Base-by-base conservation (phyloP, 2,888 invertebrate species). In the Lithophane socia region DNA sequence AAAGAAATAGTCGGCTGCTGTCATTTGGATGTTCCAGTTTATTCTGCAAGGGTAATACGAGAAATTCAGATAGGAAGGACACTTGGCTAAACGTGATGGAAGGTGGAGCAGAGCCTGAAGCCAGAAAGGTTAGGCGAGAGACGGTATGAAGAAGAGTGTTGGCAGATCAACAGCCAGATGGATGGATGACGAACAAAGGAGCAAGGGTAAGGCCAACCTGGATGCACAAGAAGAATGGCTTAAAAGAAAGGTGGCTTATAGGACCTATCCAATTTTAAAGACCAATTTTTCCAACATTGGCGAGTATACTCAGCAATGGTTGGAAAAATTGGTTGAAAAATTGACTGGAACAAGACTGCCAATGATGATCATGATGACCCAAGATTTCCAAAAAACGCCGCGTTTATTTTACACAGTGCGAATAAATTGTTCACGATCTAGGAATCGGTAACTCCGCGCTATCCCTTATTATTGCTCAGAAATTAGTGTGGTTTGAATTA, bases 401-500 rank as follows among this genome's bases (percentile, higher is more conserved):
- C 74, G 63, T 71, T 64, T 79, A 37, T 52, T 67, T 13, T 60
- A 29, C 21, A 13, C 0, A 70, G 58, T 85, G 75, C 67, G 72
- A 47, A 16, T 9, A 78, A 76, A 69, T 49, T 12, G 21, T 58
- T 66, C 37, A 16, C n/a, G 18, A n/a, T 79, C 63, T 73, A 60
- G 29, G 54, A 76, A 79, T 80, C 63, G 21, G 56, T 68, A 58
- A 61, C 21, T 8, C 58, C 44, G 24, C 54, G 21, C 80, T 75
- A 76, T 78, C 60, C 64, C 74, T 65, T 75, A 69, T 79, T 84
- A 83, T 81, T 81, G 84, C 77, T 49, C 69, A 68, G 82, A 86
- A 90, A 91, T 92, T 88, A 89, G 87, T 56, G 16, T 85, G 83
- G 82, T 80, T 80, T 74, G 73, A 88, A 85, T 87, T 86, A 89